Evolutionary conservation across 2,113 vertebrate genomes (phyloP), one percentile per base, ranked within the genome.

Genomic region (Notarius quadriscutis): DNA sequence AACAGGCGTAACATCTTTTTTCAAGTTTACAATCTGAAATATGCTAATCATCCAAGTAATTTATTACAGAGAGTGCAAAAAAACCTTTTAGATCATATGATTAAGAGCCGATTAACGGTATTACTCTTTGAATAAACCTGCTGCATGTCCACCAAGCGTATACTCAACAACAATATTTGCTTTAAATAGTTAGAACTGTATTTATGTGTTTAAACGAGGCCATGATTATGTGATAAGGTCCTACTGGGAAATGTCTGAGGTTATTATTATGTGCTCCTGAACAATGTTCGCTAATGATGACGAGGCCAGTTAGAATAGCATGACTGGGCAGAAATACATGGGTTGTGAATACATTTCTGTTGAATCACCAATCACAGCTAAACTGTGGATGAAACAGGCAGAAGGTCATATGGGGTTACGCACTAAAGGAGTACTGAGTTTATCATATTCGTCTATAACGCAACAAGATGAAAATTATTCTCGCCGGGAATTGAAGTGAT

Each of bases 181-280:
- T 75, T 27, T 51, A 78, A 85, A 78, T 57, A 34, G 51, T 41
- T 48, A 69, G 51, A 74, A 86, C 74, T 79, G n/a, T 30, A 79
- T 58, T 80, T 58, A 48, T 0, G 4, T 22, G 51, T 85, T 85
- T 63, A 85, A 78, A 86, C 12, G 14, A 34, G 74, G 58, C 55
- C 48, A 65, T 78, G 74, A 17, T 78, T 51, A 67, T 25, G 51
- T 69, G 50, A 69, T 30, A 34, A 79, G 15, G 51, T 57, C 12
- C 75, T 67, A 86, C 62, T 67, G 75, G 60, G 48, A 79, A 41
- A 25, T 69, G 12, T 69, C n/a, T 53, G 9, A 34, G 60, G 51
- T 79, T 79, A 79, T 81, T 81, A 81, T 81, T 22, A 60, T 58
- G 55, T 81, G 48, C 48, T 65, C 57, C 8, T 84, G 50, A 84